These are phyloP conservation scores for Dasypogon diadema DNA, from an alignment of 2,888 invertebrate genomes.

Conservation along the genomic window DNA sequence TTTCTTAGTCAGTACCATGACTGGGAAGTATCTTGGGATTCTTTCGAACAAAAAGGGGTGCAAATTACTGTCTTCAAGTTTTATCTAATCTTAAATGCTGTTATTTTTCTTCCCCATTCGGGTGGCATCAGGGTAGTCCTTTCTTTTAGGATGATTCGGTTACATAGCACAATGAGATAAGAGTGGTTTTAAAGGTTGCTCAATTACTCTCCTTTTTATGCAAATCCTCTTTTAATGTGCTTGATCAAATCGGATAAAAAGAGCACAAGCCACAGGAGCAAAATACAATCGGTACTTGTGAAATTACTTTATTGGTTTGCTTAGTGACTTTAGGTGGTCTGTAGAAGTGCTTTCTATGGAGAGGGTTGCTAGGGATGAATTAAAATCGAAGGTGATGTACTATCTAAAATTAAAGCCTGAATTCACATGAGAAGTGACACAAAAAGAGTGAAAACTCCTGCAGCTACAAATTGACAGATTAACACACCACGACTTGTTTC, in stretches of 20 bases:
- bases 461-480: not conserved
- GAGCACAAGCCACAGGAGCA: not conserved
- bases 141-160: not conserved
- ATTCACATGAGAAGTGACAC: no score
- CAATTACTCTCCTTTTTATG: slow-evolving; percentile 50
- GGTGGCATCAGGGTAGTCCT: not conserved
- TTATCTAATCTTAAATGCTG: slow-evolving; percentile 50
- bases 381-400: no score
- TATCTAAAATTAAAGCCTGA: no score
- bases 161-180: slow-evolving; percentile 34
- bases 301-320: not conserved
- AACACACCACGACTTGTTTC: not conserved
- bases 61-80: slow-evolving; percentile 50
- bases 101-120: slow-evolving; percentile 38
- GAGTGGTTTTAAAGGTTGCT: slow-evolving; percentile 46
- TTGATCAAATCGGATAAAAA: slow-evolving; percentile 18
- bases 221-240: slow-evolving; percentile 50
- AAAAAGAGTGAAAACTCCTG: no score
- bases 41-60: slow-evolving; percentile 49
- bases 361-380: no score
- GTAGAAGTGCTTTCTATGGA: not conserved
- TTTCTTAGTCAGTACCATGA: slow-evolving; percentile 6
- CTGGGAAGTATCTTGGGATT: not conserved
- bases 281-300: not conserved
- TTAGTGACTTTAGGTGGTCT: not conserved